These are phyloP conservation scores for Lordiphosa clarofinis DNA, from an alignment of 1,140 invertebrate genomes.

Conservation along the genomic window DNA sequence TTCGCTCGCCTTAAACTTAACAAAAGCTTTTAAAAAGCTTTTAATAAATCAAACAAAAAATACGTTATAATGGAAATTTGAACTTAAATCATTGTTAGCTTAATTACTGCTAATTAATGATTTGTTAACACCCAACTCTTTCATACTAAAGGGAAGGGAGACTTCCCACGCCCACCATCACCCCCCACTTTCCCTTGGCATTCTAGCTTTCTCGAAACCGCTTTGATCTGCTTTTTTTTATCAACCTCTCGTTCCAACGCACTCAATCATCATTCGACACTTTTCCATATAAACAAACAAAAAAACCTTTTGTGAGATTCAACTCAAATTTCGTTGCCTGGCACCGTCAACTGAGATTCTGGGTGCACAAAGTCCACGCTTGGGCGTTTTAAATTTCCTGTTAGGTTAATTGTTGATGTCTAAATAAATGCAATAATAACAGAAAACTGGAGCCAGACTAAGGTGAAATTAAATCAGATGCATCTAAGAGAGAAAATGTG, in stretches of 20 bases:
- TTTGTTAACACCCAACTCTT: no score
- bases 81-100: no score
- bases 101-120: no score
- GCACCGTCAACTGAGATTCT: slow-evolving; percentile 29
- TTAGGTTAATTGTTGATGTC: slow-evolving; percentile 6
- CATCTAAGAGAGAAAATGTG: neutral
- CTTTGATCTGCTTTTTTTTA: no score
- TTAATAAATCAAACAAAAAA: no score
- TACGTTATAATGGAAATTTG: no score
- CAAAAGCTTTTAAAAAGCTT: no score
- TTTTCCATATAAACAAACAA: slow-evolving; percentile 30
- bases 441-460: slow-evolving; percentile 2
- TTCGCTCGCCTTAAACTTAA: no score
- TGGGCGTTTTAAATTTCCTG: slow-evolving; percentile 16
- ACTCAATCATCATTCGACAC: slow-evolving; percentile 1
- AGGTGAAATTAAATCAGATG: neutral
- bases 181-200: no score
- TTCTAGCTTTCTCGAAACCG: no score
- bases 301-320: slow-evolving; percentile 9
- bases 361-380: slow-evolving; percentile 20
- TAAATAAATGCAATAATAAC: slow-evolving; percentile 5
- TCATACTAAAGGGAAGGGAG: no score
- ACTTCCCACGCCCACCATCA: no score
- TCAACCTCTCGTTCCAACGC: slow-evolving; percentile 12
- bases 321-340: slow-evolving; percentile 42